Conservation (phyloP, 2,888 invertebrate genomes). For the Dermolepida albohirtum region DNA sequence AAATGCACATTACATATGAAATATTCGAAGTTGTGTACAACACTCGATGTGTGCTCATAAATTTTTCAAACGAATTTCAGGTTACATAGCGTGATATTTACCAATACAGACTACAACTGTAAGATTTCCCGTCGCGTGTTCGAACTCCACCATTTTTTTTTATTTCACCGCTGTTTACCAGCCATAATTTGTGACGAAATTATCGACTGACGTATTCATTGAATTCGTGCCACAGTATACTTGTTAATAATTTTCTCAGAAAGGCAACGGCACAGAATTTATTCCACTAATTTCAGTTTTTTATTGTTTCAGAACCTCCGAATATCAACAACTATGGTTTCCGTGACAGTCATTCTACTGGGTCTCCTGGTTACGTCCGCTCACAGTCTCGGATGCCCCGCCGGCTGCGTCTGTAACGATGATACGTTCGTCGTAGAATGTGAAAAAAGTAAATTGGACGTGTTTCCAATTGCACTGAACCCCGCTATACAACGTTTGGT, state of each 20-base stretch:
- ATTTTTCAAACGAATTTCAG: conserved; percentile 38
- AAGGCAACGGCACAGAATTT: conserved; percentile 26
- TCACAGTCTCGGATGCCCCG: conserved; percentile 81
- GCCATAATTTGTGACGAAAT: conserved; percentile 27
- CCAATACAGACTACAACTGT: conserved; percentile 39
- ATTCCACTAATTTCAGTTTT: conserved; percentile 25
- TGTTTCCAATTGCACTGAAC: conserved; percentile 90
- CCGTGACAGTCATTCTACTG: conserved; percentile 49
- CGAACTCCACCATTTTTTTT: conserved; percentile 20
- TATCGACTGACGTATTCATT: conserved; percentile 40
- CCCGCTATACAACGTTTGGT: conserved; percentile 89
- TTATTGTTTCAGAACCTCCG: conserved; percentile 32
- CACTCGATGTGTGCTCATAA: conserved; percentile 29
- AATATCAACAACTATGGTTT: conserved; percentile 27
- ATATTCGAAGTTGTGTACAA: conserved; percentile 33
- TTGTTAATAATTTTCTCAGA: conserved; percentile 32
- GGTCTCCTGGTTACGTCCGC: conserved; percentile 60
- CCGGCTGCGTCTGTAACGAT: conserved; percentile 89
- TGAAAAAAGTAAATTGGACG: conserved; percentile 86
- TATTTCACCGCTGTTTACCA: conserved; percentile 34
- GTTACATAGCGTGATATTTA: conserved; percentile 40
- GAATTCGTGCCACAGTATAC: conserved; percentile 32
- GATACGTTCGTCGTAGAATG: conserved; percentile 89
- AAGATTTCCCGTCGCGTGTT: conserved; percentile 43
- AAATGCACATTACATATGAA: too few species aligned